phyloP scores from a whole-genome alignment of 2,113 vertebrate genomes.

The Rhipidura dahli region DNA sequence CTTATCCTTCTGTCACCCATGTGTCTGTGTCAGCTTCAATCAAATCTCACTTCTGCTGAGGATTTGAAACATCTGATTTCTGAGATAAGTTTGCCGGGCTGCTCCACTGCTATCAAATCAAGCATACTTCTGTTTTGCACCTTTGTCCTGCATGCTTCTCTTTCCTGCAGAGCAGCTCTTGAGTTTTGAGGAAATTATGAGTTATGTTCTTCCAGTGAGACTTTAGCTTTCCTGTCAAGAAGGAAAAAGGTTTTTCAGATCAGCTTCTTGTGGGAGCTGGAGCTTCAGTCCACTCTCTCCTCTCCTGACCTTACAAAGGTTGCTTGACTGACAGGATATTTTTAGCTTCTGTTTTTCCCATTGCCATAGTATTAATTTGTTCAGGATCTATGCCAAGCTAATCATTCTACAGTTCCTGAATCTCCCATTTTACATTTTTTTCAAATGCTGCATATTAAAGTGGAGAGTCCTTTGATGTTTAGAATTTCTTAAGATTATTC shows the following conservation, averaged over 20 bases:
- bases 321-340: slow-evolving; percentile 22
- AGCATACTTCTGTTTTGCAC: not conserved
- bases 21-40: not conserved
- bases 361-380: slow-evolving; percentile 6
- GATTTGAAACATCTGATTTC: not conserved
- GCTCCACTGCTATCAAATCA: not conserved
- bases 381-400: not conserved
- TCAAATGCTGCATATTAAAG: slow-evolving; percentile 14
- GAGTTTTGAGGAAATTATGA: not conserved
- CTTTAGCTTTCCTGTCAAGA: not conserved
- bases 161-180: not conserved
- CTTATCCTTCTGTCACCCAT: not conserved
- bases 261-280: not conserved
- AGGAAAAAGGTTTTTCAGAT: not conserved
- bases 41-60: not conserved
- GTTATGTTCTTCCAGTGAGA: not conserved
- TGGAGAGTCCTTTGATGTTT: slow-evolving; percentile 22
- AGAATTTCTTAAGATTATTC: slow-evolving; percentile 25
- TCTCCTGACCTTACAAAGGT: not conserved
- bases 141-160: not conserved
- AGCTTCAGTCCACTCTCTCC: not conserved
- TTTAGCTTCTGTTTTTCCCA: slow-evolving; percentile 45
- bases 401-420: slow-evolving; percentile 11
- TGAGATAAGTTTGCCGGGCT: not conserved
- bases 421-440: slow-evolving; percentile 23